A percentile compares a stretch with the other conserved stretches of the same genome.
Conservation (phyloP, 2,888 invertebrate species). For the Apodemia duryi region DNA sequence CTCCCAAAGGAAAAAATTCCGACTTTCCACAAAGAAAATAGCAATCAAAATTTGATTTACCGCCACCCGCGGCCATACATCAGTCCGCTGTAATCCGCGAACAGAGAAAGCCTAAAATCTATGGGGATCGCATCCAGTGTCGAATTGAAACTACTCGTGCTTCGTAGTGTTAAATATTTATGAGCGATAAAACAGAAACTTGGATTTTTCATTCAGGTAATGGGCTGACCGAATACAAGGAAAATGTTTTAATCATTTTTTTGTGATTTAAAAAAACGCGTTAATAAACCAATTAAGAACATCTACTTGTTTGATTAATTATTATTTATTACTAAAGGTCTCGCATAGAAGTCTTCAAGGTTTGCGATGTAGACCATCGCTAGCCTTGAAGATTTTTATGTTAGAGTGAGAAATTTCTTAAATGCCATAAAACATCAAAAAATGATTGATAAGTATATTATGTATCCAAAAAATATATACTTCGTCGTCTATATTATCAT, state of each 20-base stretch:
- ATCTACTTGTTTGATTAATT: no score
- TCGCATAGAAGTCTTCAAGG: no score
- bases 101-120: slow-evolving; percentile 69
- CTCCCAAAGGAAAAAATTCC: slow-evolving; percentile 58
- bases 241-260: neutral
- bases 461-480: no score
- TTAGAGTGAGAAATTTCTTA: no score
- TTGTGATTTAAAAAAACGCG: neutral
- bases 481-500: no score
- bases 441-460: no score
- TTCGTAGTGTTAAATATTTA: slow-evolving; percentile 70
- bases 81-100: slow-evolving; percentile 72
- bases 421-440: no score
- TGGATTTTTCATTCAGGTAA: neutral
- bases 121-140: slow-evolving; percentile 63
- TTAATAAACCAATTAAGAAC: neutral
- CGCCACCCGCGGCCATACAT: slow-evolving; percentile 75
- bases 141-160: slow-evolving; percentile 72
- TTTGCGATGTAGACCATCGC: no score
- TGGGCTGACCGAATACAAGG: neutral
- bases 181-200: slow-evolving; percentile 38
- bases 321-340: no score
- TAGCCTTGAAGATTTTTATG: no score
- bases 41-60: slow-evolving; percentile 80
- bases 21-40: slow-evolving; percentile 74